A percentile compares a stretch with the other conserved stretches of the same genome.
Evolutionary conservation across 1,140 invertebrate species (phyloP).

Genomic region (Brachionus calyciflorus): DNA sequence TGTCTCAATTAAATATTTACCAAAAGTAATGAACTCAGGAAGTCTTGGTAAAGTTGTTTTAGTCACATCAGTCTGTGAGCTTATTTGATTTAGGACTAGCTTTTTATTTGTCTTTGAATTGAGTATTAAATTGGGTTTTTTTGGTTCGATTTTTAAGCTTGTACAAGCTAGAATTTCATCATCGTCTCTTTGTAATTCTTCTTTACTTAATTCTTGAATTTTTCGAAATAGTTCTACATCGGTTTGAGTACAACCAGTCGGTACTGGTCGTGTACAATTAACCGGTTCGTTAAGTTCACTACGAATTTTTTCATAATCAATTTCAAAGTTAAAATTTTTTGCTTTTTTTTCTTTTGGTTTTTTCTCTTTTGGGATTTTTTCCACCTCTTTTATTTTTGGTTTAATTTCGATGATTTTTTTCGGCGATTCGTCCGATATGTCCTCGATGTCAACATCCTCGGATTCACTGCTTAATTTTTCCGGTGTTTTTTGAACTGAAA

Average conservation of each 20-base stretch:
- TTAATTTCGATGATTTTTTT: not conserved
- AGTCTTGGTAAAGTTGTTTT: not conserved
- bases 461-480: too few species aligned
- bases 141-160: too few species aligned
- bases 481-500: too few species aligned
- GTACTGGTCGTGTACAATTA: slow-evolving; percentile 62
- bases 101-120: not conserved
- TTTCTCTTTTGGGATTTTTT: too few species aligned
- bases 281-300: too few species aligned
- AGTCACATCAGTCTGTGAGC: not conserved
- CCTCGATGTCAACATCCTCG: too few species aligned
- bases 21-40: slow-evolving; percentile 84
- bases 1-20: slow-evolving; percentile 85
- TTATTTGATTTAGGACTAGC: too few species aligned
- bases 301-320: too few species aligned
- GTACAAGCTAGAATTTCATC: not conserved
- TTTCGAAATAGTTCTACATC: slow-evolving; percentile 82
- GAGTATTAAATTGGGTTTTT: not conserved
- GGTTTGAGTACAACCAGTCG: slow-evolving; percentile 79
- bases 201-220: slow-evolving; percentile 70
- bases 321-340: not conserved
- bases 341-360: not conserved
- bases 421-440: not conserved
- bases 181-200: slow-evolving; percentile 3
- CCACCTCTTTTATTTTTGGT: too few species aligned